Conservation (phyloP, 1,140 invertebrate genomes). For the Panonychus citri region DNA sequence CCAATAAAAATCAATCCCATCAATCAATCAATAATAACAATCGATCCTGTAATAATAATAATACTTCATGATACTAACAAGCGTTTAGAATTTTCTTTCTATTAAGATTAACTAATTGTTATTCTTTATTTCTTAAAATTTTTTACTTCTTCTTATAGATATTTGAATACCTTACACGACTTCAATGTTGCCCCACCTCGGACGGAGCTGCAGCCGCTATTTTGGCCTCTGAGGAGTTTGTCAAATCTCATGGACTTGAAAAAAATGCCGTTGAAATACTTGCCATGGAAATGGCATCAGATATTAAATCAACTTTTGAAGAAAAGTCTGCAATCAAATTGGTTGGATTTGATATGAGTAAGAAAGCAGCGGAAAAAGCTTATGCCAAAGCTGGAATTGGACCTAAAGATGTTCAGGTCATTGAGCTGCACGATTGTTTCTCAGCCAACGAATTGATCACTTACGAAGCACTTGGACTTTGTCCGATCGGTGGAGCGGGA, state of each 20-base stretch:
- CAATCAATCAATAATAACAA: too few relatives aligned
- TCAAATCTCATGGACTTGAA: constrained; percentile 52
- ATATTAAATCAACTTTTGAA: constrained; percentile 56
- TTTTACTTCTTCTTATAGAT: constrained; percentile 23
- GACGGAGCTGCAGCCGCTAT: constrained; percentile 80
- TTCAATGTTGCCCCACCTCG: constrained; percentile 91
- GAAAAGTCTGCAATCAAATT: constrained; percentile 71
- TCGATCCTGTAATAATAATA: too few relatives aligned
- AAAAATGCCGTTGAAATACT: constrained; percentile 70
- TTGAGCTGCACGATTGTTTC: constrained; percentile 99
- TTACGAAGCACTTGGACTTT: constrained; percentile 87
- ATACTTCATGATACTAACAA: too few relatives aligned
- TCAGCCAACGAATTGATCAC: constrained; percentile 91
- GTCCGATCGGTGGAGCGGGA: constrained; percentile 66
- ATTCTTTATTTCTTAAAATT: not conserved
- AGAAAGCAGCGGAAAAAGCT: constrained; percentile 47
- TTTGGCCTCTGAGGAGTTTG: constrained; percentile 71
- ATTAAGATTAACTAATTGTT: too few relatives aligned
- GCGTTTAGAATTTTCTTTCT: too few relatives aligned
- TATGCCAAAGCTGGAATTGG: constrained; percentile 51
- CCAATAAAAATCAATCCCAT: too few relatives aligned
- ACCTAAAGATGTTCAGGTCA: constrained; percentile 65
- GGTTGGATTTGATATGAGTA: constrained; percentile 85
- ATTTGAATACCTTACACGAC: constrained; percentile 69
- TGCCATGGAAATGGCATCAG: constrained; percentile 86